A percentile compares a stretch with the other conserved stretches of the same genome.
These are phyloP conservation scores for Peromyscus nudipes DNA, from an alignment of 2,797 vertebrate genomes.

Conservation along the genomic window DNA sequence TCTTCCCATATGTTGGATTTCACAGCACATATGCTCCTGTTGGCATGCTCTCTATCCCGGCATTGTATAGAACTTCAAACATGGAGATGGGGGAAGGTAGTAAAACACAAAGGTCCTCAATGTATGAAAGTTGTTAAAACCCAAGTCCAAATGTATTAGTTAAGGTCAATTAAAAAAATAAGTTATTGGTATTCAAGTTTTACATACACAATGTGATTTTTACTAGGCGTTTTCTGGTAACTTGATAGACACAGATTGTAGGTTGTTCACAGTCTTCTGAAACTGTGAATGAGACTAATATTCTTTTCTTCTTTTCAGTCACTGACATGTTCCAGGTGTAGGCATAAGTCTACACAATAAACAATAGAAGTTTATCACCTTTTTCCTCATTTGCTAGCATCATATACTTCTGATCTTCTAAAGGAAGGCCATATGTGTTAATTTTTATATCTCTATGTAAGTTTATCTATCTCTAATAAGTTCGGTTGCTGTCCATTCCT, in stretches of 20 bases:
- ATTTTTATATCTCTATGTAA: neutral
- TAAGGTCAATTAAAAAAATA: constrained; percentile 14
- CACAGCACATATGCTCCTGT: constrained; percentile 75
- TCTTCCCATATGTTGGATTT: constrained; percentile 82
- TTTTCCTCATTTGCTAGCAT: neutral
- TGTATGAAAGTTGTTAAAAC: constrained; percentile 4
- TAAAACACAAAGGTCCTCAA: constrained; percentile 44
- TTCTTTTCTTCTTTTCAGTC: neutral
- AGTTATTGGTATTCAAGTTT: neutral
- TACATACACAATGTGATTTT: neutral
- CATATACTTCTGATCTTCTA: neutral
- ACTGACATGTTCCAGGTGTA: neutral
- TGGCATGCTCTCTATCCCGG: constrained; percentile 50
- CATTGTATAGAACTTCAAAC: constrained; percentile 61
- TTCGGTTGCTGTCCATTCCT: neutral
- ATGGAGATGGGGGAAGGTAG: constrained; percentile 29
- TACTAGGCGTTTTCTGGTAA: neutral
- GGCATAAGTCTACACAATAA: neutral
- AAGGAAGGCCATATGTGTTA: neutral
- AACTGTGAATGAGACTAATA: neutral
- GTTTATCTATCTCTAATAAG: neutral
- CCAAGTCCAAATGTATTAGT: neutral
- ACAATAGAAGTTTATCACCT: neutral
- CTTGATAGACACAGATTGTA: neutral
- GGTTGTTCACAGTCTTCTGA: neutral